Conservation (phyloP, 2,113 vertebrate genomes). For the Meleagris gallopavo region DNA sequence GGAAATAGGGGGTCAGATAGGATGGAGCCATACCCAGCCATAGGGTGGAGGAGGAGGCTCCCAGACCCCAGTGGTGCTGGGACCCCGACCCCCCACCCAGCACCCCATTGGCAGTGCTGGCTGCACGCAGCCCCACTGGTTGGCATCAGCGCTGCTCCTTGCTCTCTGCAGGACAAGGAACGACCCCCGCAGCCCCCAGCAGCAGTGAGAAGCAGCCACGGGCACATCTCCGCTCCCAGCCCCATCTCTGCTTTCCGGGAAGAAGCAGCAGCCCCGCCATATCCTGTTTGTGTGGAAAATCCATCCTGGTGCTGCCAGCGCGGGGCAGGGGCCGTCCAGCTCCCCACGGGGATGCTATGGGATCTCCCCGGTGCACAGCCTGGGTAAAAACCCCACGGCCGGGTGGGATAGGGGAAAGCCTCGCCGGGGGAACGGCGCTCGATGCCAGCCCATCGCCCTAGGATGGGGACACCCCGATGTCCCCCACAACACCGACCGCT, state of each 20-base stretch:
- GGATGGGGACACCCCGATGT: neutral
- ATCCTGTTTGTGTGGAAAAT: constrained; percentile 83
- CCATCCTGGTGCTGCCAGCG: neutral
- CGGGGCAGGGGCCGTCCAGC: neutral
- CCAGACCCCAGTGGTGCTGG: neutral
- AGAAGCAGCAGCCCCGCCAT: neutral
- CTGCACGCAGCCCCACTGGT: rapidly evolving
- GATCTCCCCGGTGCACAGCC: neutral
- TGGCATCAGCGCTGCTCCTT: rapidly evolving
- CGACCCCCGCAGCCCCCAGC: neutral
- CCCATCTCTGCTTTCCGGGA: neutral
- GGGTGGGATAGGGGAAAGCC: rapidly evolving
- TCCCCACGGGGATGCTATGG: neutral
- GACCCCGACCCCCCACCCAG: too few species aligned
- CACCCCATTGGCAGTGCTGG: neutral
- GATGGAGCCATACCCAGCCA: rapidly evolving
- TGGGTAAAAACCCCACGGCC: neutral
- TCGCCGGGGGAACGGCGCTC: rapidly evolving
- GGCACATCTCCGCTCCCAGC: neutral
- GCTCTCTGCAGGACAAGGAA: neutral
- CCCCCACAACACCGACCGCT: rapidly evolving
- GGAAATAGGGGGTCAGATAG: neutral
- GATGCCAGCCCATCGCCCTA: neutral
- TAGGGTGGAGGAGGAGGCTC: rapidly evolving
- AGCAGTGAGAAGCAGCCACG: neutral